phyloP scores from a whole-genome alignment of 92 coral and sea anemone genomes.

The Muricea muricata region DNA sequence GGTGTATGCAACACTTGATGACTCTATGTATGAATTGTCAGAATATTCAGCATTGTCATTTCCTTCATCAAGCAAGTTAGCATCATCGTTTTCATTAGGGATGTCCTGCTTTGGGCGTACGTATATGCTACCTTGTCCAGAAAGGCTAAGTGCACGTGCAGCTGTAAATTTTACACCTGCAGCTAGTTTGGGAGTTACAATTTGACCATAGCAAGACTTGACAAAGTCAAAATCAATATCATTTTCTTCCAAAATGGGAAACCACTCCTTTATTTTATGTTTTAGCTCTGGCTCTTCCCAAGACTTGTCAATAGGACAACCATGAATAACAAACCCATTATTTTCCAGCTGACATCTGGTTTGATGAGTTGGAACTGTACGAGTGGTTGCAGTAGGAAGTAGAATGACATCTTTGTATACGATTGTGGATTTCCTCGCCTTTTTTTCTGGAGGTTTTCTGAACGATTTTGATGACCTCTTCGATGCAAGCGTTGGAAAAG shows the following conservation, averaged over 20 bases:
- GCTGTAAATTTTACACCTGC: slow-evolving; percentile 55
- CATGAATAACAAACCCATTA: slow-evolving; percentile 57
- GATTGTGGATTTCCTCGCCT: slow-evolving; percentile 34
- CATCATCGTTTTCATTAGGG: neutral
- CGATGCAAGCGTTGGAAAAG: slow-evolving; percentile 59
- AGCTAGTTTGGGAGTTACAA: slow-evolving; percentile 62
- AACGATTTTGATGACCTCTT: slow-evolving; percentile 33
- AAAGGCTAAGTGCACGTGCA: slow-evolving; percentile 58
- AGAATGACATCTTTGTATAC: slow-evolving; percentile 61
- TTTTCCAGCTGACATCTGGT: slow-evolving; percentile 59
- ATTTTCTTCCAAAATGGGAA: slow-evolving; percentile 48
- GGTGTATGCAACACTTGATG: neutral
- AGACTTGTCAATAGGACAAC: slow-evolving; percentile 52
- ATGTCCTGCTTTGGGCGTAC: slow-evolving; percentile 59
- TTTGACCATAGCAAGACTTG: slow-evolving; percentile 65
- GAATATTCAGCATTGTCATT: neutral
- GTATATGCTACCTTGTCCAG: slow-evolving; percentile 67
- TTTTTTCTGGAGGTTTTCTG: slow-evolving; percentile 56
- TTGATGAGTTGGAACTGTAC: slow-evolving; percentile 65
- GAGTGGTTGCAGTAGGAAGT: slow-evolving; percentile 53
- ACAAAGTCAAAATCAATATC: slow-evolving; percentile 24
- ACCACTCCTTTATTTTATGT: slow-evolving; percentile 56
- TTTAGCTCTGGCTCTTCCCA: slow-evolving; percentile 50
- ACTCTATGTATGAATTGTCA: neutral
- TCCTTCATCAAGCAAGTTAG: neutral